Percentiles rank a stretch among this genome's conserved stretches.
phyloP scores from a whole-genome alignment of 2,888 invertebrate genomes.

The Rhopalosiphum nymphaeae region DNA sequence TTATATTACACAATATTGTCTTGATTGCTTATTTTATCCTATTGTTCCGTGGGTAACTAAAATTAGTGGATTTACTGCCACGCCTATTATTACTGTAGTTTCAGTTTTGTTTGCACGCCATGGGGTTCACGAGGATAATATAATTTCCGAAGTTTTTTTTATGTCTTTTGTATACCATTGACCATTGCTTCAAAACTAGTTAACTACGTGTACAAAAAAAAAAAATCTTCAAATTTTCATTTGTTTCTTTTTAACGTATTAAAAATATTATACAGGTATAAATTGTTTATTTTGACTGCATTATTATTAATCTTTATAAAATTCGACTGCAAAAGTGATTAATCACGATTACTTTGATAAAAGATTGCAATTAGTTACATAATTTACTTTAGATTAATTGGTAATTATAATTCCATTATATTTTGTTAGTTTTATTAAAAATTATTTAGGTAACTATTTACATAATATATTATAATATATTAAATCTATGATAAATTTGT shows the following conservation, averaged over 20 bases:
- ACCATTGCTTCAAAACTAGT: background rate
- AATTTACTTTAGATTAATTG: too few species aligned
- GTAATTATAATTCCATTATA: too few species aligned
- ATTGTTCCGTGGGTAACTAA: conserved; percentile 22
- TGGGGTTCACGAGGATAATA: background rate
- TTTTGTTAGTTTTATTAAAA: too few species aligned
- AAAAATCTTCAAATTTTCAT: background rate
- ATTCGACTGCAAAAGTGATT: too few species aligned
- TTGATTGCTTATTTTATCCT: conserved; percentile 45
- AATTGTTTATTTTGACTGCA: background rate
- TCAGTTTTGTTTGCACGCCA: conserved; percentile 35
- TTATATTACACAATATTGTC: conserved; percentile 44
- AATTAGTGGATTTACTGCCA: conserved; percentile 36
- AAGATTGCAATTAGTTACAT: too few species aligned
- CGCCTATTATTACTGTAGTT: conserved; percentile 14
- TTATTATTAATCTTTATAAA: too few species aligned
- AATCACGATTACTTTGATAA: too few species aligned
- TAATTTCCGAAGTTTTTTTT: background rate
- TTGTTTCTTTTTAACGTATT: background rate
- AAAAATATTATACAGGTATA: background rate
- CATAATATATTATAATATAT: background rate
- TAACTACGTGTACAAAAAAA: background rate
- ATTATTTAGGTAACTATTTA: background rate
- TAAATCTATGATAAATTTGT: background rate
- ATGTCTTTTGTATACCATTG: background rate